Evolutionary conservation across 2,113 vertebrate species (phyloP), one percentile per base, ranked within the genome.

Genomic region (Monarcha castaneiventris): DNA sequence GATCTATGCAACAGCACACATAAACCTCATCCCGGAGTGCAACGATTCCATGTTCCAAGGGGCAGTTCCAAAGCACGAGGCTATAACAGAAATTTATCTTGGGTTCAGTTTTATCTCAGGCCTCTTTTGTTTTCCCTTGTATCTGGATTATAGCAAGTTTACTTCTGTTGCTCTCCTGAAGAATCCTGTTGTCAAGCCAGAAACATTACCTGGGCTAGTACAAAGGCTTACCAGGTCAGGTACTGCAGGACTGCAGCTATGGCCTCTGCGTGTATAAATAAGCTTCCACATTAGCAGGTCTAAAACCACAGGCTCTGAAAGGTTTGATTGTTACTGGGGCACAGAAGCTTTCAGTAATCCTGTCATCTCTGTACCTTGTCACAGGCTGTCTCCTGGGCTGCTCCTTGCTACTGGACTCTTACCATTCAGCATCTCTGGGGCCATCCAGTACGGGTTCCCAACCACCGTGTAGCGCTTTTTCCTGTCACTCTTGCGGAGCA

Each of bases 391-490:
- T 63, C 88, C 90, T 87, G 48, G 43, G 41, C 73, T 49, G 58
- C 77, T 67, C 37, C 51, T 44, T 49, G 41, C 9, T 26, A 5
- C 39, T 58, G 35, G 43, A 5, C 8, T 54, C 98, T 98, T 91
- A 99, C 99, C 99, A 22, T 99, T 99, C 4, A 99, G 97, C 99
- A 99, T 99, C 97, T 99, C 99, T 3, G 99, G 99, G 39, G 99
- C 99, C 99, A 99, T 99, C 99, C 99, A 99, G 96, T 99, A 99
- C 0, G 99, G 99, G 97, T 99, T 99, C 87, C 99, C 99, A 37
- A 99, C 99, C 43, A 99, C 99, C 0, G 99, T 99, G 96, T 99
- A 99, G 88, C 99, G 98, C 94, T 99, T 99, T 75, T 99, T 99
- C 64, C 99, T 98, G 97, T 99, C 99, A 4, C 97, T 98, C 66